Base-by-base conservation (phyloP, 1,140 invertebrate genomes). In the Bombus pascuorum region DNA sequence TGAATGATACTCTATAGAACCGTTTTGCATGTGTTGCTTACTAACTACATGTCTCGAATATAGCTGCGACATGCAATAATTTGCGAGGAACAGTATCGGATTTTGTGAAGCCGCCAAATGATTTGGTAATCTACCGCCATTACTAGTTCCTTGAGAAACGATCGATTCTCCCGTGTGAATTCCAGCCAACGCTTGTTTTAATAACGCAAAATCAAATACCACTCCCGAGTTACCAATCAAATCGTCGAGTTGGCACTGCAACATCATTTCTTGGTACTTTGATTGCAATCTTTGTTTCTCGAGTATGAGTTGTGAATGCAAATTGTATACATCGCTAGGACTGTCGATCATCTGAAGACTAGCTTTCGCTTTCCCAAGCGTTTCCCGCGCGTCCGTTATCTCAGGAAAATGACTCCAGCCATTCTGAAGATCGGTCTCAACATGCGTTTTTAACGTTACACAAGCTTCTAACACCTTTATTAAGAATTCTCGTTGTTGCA, bases 391-490 rank as follows among this genome's bases (percentile, higher is more conserved):
- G 83, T 97, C 97, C 42, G 96, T 95, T 88, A 97, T 95, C 91
- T 97, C 97, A 2, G 96, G 95, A 53, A 96, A 95, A 75, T 96
- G 96, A 32, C 95, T 96, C 94, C 96, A 96, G 79, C 96, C 96
- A 89, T 96, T 97, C 62, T 97, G 96, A 37, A 97, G 94, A 90
- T 97, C 97, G 3, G 96, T 96, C 93, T 97, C 97, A 34, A 97
- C 96, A 92, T 97, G 96, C 39, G 96, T 96, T 90, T 97, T 97
- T 71, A 97, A 93, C 75, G 97, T 97, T 22, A 97, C 96, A 92
- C 97, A 97, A 25, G 97, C 96, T 89, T 97, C 97, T 44, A 97
- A 94, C n/a, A 97, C 97, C 92, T 97, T 97, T 76, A 97, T 95
- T 66, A 97, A 93, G 89, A 97, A 97, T 86, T 97, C 96, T 70